phyloP scores from a whole-genome alignment of 1,140 invertebrate species.

The Ips nitidus region DNA sequence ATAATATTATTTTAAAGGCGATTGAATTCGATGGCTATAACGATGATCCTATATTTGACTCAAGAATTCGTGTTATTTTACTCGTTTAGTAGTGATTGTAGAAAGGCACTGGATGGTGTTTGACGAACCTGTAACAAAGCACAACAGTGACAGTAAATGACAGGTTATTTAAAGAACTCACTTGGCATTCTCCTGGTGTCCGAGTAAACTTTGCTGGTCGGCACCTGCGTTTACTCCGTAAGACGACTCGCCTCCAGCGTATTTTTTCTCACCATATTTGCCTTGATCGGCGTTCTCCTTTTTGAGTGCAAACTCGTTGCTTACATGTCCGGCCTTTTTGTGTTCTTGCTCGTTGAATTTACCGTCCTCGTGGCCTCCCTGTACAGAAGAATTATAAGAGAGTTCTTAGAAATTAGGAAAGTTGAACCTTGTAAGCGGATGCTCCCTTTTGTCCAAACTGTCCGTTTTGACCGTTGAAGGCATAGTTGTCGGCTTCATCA shows the following conservation, averaged over 20 bases:
- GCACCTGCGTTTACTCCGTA: conserved; percentile 59
- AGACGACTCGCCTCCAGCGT: conserved; percentile 56
- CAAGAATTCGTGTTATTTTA: not conserved
- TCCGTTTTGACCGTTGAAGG: conserved; percentile 54
- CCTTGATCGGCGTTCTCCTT: conserved; percentile 59
- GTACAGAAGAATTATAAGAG: not conserved
- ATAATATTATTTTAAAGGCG: not conserved
- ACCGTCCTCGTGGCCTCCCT: conserved; percentile 59
- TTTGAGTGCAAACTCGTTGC: conserved; percentile 56
- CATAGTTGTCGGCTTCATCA: conserved; percentile 61
- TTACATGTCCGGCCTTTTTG: conserved; percentile 59
- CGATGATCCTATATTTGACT: too few species aligned
- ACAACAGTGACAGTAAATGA: not conserved
- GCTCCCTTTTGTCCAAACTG: conserved; percentile 58
- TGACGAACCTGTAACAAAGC: conserved; percentile 29
- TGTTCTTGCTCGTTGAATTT: conserved; percentile 56
- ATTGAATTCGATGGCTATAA: too few species aligned
- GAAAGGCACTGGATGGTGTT: conserved; percentile 37
- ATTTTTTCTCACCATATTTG: conserved; percentile 59
- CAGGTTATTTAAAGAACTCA: not conserved
- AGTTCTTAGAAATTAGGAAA: not conserved
- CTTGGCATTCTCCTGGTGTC: conserved; percentile 55
- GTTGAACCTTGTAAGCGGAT: conserved; percentile 52
- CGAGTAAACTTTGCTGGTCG: conserved; percentile 59
- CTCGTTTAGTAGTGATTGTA: conserved; percentile 33